A percentile compares a stretch with the other conserved stretches of the same genome.
phyloP scores from a whole-genome alignment of 2,113 vertebrate genomes.

The Cyanoliseus patagonus region DNA sequence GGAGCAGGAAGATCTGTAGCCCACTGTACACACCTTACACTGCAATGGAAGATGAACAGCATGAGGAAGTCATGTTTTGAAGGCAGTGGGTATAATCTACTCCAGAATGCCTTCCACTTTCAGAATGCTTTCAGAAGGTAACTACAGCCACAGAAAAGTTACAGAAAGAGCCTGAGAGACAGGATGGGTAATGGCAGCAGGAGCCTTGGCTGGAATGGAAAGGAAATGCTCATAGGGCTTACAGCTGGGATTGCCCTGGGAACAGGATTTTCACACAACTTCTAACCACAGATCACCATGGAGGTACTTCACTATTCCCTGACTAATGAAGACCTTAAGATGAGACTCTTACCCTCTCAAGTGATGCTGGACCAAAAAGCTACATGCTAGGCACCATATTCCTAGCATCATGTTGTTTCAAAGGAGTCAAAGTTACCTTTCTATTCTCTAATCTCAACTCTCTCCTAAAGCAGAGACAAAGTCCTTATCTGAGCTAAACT shows the following conservation, averaged over 20 bases:
- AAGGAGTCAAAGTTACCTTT: not conserved
- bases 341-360: not conserved
- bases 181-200: not conserved
- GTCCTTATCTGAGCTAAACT: not conserved
- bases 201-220: not conserved
- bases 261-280: not conserved
- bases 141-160: not conserved
- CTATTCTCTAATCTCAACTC: not conserved
- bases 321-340: not conserved
- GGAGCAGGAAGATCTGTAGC: conserved; percentile 77
- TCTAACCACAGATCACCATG: not conserved
- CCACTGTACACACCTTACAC: conserved; percentile 77
- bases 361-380: not conserved
- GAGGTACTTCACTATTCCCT: not conserved
- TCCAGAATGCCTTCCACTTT: not conserved
- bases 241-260: not conserved
- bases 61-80: not conserved
- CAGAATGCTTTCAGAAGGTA: not conserved
- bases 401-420: not conserved
- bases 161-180: not conserved
- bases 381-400: not conserved
- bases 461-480: not conserved
- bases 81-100: not conserved
- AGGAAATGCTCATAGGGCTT: not conserved
- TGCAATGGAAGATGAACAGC: conserved; percentile 60